Evolutionary conservation across 2,113 vertebrate species (phyloP).

Genomic region (Pelobates fuscus): DNA sequence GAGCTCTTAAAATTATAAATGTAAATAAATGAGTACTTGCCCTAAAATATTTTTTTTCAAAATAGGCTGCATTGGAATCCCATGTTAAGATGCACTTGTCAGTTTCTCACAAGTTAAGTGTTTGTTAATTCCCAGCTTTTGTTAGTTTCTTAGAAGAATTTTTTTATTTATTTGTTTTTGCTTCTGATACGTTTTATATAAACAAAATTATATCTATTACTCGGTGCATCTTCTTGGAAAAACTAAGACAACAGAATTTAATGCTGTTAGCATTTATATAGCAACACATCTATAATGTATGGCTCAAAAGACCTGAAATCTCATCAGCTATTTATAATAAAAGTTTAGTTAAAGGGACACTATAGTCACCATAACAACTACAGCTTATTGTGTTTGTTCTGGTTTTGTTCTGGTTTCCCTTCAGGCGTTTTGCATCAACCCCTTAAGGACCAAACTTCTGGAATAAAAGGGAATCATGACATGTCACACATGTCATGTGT

Average conservation of each 20-base stretch:
- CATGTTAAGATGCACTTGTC: slow-evolving; percentile 32
- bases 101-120: slow-evolving; percentile 37
- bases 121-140: slow-evolving; percentile 36
- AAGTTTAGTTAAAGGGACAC: too few species aligned
- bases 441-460: too few species aligned
- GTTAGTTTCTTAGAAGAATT: slow-evolving; percentile 41
- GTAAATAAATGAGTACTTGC: slow-evolving; percentile 45
- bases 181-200: slow-evolving; percentile 30
- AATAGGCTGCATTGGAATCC: slow-evolving; percentile 34
- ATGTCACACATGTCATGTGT: too few species aligned
- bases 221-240: slow-evolving; percentile 15
- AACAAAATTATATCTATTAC: slow-evolving; percentile 21
- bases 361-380: too few species aligned
- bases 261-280: slow-evolving; percentile 24
- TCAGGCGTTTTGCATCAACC: too few species aligned
- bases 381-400: too few species aligned
- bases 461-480: too few species aligned
- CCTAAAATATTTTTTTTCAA: slow-evolving; percentile 27
- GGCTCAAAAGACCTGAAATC: too few species aligned
- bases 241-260: background rate
- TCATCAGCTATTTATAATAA: too few species aligned
- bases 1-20: slow-evolving; percentile 46
- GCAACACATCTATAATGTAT: too few species aligned
- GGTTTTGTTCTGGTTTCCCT: too few species aligned
- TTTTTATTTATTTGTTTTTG: slow-evolving; percentile 32